A percentile compares a stretch with the other conserved stretches of the same genome.
Conservation (phyloP, 2,113 vertebrate genomes). For the Dipodomys spectabilis region DNA sequence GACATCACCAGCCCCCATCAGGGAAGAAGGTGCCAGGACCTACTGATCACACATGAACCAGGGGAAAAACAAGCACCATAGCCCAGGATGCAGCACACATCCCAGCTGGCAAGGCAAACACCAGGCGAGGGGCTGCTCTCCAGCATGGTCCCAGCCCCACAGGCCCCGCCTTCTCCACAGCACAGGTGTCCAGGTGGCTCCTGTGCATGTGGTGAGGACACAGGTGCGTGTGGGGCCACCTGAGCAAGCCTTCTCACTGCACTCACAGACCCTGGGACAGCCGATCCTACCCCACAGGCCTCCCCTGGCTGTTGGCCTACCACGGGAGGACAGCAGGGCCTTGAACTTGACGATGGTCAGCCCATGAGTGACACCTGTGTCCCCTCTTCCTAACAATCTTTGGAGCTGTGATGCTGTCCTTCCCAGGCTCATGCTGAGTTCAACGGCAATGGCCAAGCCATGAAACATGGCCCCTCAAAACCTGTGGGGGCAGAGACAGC, state of each 20-base stretch:
- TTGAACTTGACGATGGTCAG: fast-evolving
- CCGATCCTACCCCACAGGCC: fast-evolving
- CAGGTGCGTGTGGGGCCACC: neutral
- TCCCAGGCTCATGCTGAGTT: neutral
- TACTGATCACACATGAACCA: neutral
- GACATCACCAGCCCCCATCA: no score
- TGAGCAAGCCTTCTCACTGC: neutral
- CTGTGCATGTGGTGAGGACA: fast-evolving
- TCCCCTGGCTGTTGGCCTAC: fast-evolving
- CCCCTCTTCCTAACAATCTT: neutral
- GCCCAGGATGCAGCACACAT: neutral
- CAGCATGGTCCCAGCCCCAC: no score
- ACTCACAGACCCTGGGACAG: neutral
- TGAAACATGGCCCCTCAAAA: fast-evolving
- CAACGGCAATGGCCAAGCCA: neutral
- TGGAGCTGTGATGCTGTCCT: fast-evolving
- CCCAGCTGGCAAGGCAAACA: no score
- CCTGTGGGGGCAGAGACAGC: fast-evolving
- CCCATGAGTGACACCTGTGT: fast-evolving
- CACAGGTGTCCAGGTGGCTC: neutral
- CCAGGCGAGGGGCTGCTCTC: no score
- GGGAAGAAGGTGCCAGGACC: neutral
- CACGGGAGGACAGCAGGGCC: neutral
- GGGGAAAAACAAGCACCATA: neutral
- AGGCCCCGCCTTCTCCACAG: neutral